phyloP scores from a whole-genome alignment of 2,797 vertebrate species.

The Gastrophryne carolinensis region DNA sequence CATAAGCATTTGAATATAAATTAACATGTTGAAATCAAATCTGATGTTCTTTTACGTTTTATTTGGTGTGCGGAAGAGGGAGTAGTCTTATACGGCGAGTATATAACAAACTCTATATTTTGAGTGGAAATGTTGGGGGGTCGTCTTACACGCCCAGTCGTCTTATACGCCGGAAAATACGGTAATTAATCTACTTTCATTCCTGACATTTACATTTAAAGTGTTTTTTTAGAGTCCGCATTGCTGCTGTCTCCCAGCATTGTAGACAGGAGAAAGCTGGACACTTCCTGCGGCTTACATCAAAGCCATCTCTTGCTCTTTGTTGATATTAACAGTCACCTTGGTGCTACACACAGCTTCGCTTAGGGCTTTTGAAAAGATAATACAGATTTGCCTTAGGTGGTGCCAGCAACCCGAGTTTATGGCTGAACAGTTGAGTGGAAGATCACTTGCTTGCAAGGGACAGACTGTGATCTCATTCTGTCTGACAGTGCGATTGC shows the following conservation, averaged over 20 bases:
- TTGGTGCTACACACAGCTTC: constrained; percentile 41
- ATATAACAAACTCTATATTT: no score
- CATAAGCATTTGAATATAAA: no score
- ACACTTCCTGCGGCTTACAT: constrained; percentile 36
- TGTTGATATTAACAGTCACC: constrained; percentile 53
- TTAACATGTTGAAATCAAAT: no score
- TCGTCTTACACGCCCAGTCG: no score
- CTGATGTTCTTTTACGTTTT: no score
- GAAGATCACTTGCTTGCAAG: constrained; percentile 44
- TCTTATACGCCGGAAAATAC: no score
- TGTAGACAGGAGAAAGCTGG: constrained; percentile 21
- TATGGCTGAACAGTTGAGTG: constrained; percentile 43
- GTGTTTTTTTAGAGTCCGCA: neutral
- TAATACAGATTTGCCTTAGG: constrained; percentile 48
- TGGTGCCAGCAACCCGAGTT: constrained; percentile 47
- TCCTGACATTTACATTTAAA: neutral
- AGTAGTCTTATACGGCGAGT: no score
- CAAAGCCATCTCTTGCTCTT: constrained; percentile 44
- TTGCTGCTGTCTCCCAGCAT: neutral
- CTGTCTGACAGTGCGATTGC: constrained; percentile 49
- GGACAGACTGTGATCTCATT: constrained; percentile 48
- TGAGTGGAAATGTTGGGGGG: no score
- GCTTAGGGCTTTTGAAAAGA: constrained; percentile 45
- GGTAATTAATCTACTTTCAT: no score
- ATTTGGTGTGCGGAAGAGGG: no score